These are phyloP conservation scores for Drosophila santomea DNA, from an alignment of 1,140 invertebrate genomes.

Conservation along the genomic window DNA sequence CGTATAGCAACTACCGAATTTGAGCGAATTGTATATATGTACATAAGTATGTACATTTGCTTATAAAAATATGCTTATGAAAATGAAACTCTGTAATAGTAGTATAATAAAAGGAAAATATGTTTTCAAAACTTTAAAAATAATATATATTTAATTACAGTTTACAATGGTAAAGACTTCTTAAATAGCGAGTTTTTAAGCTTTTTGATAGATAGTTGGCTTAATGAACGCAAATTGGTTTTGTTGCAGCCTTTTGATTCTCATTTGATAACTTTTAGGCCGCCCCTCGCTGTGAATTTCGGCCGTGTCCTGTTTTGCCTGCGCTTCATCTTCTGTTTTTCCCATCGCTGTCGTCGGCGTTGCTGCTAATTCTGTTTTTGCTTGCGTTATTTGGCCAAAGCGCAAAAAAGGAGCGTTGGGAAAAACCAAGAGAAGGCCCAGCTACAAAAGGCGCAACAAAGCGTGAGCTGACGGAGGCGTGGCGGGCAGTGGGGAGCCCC, in stretches of 20 bases:
- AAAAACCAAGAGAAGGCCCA: constrained; percentile 25
- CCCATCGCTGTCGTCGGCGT: constrained; percentile 43
- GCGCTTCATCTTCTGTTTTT: constrained; percentile 40
- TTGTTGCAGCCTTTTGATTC: neutral
- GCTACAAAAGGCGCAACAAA: constrained; percentile 75
- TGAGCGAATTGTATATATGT: no score
- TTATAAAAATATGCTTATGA: no score
- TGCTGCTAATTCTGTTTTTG: constrained; percentile 77
- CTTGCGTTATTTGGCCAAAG: constrained; percentile 56
- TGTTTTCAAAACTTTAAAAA: no score
- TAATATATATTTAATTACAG: no score
- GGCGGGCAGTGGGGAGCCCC: neutral
- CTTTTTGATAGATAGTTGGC: no score
- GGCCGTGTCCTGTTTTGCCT: constrained; percentile 56
- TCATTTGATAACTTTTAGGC: constrained; percentile 15
- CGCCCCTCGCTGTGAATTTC: constrained; percentile 36
- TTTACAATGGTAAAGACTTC: no score
- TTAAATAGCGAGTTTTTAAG: no score
- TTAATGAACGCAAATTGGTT: no score
- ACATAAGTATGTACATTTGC: no score
- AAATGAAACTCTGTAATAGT: no score
- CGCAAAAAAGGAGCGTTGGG: constrained; percentile 37
- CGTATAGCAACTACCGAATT: neutral
- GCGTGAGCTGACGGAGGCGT: constrained; percentile 43
- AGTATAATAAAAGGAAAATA: no score